These are phyloP conservation scores for Halcyon chelicuti DNA, from an alignment of 2,797 vertebrate genomes.

Conservation along the genomic window DNA sequence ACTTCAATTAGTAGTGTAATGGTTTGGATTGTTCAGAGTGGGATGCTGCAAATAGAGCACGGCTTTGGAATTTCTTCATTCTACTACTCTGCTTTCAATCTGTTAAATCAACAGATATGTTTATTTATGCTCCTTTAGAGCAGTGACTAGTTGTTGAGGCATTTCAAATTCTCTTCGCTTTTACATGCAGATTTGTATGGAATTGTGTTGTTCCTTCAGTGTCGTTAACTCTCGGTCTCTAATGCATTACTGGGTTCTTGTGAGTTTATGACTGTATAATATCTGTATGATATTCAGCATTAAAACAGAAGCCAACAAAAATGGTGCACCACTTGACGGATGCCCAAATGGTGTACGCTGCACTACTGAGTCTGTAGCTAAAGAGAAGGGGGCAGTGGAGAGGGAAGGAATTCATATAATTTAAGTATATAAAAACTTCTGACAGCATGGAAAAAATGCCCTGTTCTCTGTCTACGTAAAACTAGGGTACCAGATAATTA, in stretches of 20 bases:
- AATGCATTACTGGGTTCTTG: not conserved
- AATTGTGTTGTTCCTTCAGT: not conserved
- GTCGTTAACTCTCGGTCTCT: fast-evolving
- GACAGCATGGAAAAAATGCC: fast-evolving
- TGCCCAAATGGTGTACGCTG: not conserved
- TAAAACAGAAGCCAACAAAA: not conserved
- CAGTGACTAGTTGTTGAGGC: not conserved
- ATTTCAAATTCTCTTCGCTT: not conserved
- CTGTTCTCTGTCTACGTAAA: not conserved
- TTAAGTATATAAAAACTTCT: not conserved
- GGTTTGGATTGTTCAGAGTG: not conserved
- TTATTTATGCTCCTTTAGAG: not conserved
- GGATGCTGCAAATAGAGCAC: not conserved
- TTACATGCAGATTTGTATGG: not conserved
- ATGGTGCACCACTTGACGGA: not conserved
- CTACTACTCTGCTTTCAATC: not conserved
- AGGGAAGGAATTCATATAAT: not conserved
- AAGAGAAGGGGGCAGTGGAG: not conserved
- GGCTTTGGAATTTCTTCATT: not conserved
- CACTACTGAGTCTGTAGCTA: fast-evolving
- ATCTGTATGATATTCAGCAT: not conserved
- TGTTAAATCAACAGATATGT: not conserved
- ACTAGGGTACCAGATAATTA: not conserved
- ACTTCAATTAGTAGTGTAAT: not conserved
- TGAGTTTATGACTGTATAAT: not conserved